Evolutionary conservation across 2,888 invertebrate species (phyloP).

Genomic region (Fissipunctia ypsillon): DNA sequence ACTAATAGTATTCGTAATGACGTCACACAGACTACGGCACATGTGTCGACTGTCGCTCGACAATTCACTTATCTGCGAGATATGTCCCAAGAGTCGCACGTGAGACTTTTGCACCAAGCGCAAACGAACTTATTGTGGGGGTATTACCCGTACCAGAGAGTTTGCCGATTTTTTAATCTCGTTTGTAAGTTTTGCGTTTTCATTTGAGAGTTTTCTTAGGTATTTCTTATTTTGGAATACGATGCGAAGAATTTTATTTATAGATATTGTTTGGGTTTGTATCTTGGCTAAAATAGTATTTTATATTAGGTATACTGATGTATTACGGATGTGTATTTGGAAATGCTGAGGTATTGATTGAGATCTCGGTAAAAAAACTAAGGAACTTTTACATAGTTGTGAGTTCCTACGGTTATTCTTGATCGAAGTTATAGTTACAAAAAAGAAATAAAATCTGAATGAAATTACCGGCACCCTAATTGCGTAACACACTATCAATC

Average conservation of each 20-base stretch:
- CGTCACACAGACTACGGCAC: constrained; percentile 41
- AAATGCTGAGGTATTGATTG: background rate
- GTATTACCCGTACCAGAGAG: constrained; percentile 48
- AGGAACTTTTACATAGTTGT: background rate
- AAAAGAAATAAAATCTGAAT: background rate
- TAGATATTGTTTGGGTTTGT: background rate
- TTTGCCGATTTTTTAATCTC: constrained; percentile 46
- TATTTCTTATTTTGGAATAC: constrained; percentile 4
- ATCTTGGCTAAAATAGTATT: background rate
- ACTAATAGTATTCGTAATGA: constrained; percentile 53
- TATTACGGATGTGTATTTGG: background rate
- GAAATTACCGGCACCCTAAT: too few relatives aligned
- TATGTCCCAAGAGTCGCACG: constrained; percentile 55
- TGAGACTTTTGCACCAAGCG: constrained; percentile 54
- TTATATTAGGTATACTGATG: background rate
- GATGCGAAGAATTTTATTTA: background rate
- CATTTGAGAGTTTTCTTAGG: constrained; percentile 19
- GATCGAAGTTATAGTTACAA: too few relatives aligned
- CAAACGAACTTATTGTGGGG: constrained; percentile 59
- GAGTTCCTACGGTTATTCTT: background rate
- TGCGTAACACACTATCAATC: too few relatives aligned
- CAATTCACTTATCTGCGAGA: constrained; percentile 58
- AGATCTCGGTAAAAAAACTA: too few relatives aligned
- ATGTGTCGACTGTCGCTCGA: constrained; percentile 53
- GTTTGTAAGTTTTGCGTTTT: constrained; percentile 25